Evolutionary conservation across 2,113 vertebrate genomes (phyloP), one percentile per base, ranked within the genome.

Genomic region (Pyxicephalus adspersus): DNA sequence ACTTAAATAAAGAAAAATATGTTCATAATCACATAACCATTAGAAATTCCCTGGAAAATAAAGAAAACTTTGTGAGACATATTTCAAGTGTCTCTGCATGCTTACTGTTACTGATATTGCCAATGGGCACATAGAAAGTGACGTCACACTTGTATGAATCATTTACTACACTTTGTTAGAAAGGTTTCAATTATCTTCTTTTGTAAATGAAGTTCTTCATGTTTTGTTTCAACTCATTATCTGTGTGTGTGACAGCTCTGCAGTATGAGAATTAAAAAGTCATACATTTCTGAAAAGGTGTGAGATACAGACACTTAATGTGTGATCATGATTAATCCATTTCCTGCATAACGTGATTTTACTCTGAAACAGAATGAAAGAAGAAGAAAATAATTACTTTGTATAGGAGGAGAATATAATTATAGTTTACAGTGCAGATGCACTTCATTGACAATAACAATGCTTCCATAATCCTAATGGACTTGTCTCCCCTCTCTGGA

Each of bases 241-340:
- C 15, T 38, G 60, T 25, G 31, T 25, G 31, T 23, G 28, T 57
- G 63, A 31, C 63, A 31, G 64, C 13, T 57, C 29, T 79, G 22
- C n/a, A 45, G 64, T 28, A 67, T 34, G 51, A 20, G 38, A 57
- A 23, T 25, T 38, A 9, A 22, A 26, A 66, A 77, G 54, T 22
- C 22, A 52, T 58, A 68, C 25, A 58, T 60, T 60, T 68, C 77
- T 50, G 6, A 4, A 9, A n/a, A 68, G 51, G 28, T 68, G 76
- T 34, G 52, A 68, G 34, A 23, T 7, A 45, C 22, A 16, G 63
- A 45, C n/a, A 57, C 76, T 58, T 67, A 31, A 66, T 60, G 76
- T 28, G 65, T 34, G 18, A 29, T 34, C n/a, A 5, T 50, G 52
- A 67, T 67, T 67, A 67, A 79, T 50, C 34, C 19, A 79, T 79